A percentile compares a stretch with the other conserved stretches of the same genome.
Evolutionary conservation across 53 echinoderm and acorn worm species (phyloP).

Genomic region (Mesocentrotus franciscanus): DNA sequence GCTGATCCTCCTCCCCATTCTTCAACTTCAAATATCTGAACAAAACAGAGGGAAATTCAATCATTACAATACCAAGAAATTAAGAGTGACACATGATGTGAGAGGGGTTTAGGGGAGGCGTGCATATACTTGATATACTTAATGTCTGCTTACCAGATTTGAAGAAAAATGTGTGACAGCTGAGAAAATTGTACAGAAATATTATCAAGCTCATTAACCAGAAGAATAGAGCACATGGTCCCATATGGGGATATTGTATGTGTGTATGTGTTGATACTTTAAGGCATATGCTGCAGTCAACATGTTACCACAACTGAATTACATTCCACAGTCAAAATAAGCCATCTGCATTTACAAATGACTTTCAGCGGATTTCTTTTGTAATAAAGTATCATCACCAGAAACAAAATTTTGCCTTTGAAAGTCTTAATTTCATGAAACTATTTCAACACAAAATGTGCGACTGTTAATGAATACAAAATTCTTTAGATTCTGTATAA

Average conservation of each 20-base stretch:
- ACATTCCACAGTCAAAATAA: too few relatives aligned
- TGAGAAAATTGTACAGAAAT: neutral
- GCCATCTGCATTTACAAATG: too few relatives aligned
- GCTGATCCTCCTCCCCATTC: conserved; percentile 44
- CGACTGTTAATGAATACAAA: too few relatives aligned
- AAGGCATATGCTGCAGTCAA: neutral
- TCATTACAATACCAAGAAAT: neutral
- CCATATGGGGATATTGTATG: neutral
- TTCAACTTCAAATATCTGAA: conserved; percentile 72
- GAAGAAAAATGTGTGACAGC: neutral
- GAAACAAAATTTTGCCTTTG: too few relatives aligned
- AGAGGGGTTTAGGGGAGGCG: neutral
- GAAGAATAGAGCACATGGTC: neutral
- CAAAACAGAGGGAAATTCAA: neutral
- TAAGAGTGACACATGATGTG: neutral
- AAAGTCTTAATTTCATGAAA: too few relatives aligned
- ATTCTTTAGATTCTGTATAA: too few relatives aligned
- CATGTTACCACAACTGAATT: neutral
- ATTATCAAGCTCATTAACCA: neutral
- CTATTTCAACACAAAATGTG: too few relatives aligned
- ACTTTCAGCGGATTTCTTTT: too few relatives aligned
- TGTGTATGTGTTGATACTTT: neutral
- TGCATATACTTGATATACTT: too few relatives aligned
- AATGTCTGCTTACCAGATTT: too few relatives aligned
- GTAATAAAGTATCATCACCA: too few relatives aligned